phyloP scores from a whole-genome alignment of 2,888 invertebrate genomes.

The Ceratothoa steindachneri region DNA sequence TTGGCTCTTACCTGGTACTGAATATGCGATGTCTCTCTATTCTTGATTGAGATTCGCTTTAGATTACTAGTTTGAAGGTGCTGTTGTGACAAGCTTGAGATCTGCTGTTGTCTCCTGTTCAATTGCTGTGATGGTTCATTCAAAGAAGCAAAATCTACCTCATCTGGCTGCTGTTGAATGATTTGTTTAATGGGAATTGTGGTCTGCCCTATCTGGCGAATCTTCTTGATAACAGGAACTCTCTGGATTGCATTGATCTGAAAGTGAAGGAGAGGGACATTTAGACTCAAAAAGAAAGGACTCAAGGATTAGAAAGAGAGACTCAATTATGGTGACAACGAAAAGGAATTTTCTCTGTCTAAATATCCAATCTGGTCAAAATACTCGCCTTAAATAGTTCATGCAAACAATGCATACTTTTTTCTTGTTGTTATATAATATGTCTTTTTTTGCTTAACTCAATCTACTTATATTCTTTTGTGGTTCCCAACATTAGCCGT shows the following conservation, averaged over 20 bases:
- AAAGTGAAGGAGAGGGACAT: too few relatives aligned
- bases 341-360: too few relatives aligned
- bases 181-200: neutral
- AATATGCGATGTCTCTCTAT: neutral
- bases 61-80: neutral
- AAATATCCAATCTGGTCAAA: too few relatives aligned
- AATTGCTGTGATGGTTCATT: constrained; percentile 8
- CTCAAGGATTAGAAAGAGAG: too few relatives aligned
- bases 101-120: neutral
- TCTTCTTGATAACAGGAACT: neutral
- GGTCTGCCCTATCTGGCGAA: neutral
- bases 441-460: too few relatives aligned
- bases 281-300: too few relatives aligned
- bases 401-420: too few relatives aligned
- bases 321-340: too few relatives aligned
- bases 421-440: too few relatives aligned
- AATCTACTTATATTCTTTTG: too few relatives aligned
- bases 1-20: constrained; percentile 2
- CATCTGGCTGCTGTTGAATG: neutral
- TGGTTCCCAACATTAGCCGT: too few relatives aligned
- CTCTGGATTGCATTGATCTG: neutral
- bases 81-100: neutral
- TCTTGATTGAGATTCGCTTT: neutral
- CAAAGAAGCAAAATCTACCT: neutral
- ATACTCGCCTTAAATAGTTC: too few relatives aligned